phyloP scores from a whole-genome alignment of 2,888 invertebrate species.

The Taphrorychus bicolor region DNA sequence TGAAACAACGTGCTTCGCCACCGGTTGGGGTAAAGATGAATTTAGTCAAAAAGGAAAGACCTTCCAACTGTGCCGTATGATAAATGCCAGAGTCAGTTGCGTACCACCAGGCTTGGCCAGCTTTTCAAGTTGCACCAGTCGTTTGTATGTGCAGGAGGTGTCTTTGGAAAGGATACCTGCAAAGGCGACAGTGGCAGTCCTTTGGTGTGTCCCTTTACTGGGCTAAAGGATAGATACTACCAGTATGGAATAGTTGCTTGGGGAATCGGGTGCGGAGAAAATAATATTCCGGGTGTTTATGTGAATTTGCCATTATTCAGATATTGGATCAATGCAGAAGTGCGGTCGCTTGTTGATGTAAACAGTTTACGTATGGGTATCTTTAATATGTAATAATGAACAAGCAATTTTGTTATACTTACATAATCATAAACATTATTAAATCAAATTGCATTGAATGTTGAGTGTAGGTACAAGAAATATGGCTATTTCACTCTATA shows the following conservation, averaged over 20 bases:
- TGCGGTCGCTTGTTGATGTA: conserved; percentile 31
- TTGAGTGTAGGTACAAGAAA: too few species aligned
- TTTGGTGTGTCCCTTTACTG: conserved; percentile 69
- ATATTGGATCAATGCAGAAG: conserved; percentile 43
- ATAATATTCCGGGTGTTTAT: conserved; percentile 76
- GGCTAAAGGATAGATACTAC: conserved; percentile 66
- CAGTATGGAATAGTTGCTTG: conserved; percentile 79
- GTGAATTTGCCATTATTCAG: conserved; percentile 69
- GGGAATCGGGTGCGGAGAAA: conserved; percentile 81
- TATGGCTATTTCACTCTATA: too few species aligned
- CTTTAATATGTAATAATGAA: too few species aligned
- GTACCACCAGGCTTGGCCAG: conserved; percentile 70
- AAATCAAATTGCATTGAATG: too few species aligned
- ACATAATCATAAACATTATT: too few species aligned
- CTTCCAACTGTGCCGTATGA: conserved; percentile 69
- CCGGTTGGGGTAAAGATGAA: conserved; percentile 54
- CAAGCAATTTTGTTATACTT: too few species aligned
- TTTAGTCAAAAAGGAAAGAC: conserved; percentile 64
- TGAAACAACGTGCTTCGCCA: conserved; percentile 48
- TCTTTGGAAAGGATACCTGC: conserved; percentile 71
- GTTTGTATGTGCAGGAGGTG: conserved; percentile 80
- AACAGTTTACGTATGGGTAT: too few species aligned
- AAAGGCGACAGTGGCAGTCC: conserved; percentile 64
- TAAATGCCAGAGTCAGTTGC: conserved; percentile 67
- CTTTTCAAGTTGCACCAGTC: conserved; percentile 72